These are phyloP conservation scores for Mylabris sibirica DNA, from an alignment of 2,888 invertebrate genomes.

Conservation along the genomic window DNA sequence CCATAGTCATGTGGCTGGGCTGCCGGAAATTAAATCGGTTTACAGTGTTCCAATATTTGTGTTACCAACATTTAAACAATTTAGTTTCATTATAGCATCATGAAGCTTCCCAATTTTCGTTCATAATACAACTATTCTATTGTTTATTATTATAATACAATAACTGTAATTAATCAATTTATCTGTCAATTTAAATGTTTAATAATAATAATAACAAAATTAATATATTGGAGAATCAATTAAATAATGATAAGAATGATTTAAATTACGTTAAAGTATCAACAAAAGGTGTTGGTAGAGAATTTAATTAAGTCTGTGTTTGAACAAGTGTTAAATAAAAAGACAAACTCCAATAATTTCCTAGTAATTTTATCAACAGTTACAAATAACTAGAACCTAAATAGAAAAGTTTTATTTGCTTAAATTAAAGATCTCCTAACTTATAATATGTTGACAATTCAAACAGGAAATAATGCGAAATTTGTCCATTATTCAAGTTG, in stretches of 20 bases:
- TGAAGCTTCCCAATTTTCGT: conserved; percentile 35
- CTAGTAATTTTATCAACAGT: too few species aligned
- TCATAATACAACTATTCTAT: background rate
- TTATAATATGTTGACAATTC: too few species aligned
- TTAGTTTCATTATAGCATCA: conserved; percentile 57
- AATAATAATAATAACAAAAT: background rate
- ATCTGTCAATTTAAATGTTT: background rate
- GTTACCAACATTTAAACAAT: conserved; percentile 60
- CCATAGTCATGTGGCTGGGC: conserved; percentile 59
- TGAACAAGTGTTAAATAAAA: background rate
- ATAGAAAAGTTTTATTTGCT: too few species aligned
- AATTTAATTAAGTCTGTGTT: background rate
- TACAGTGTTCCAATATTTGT: conserved; percentile 58
- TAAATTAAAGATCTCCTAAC: too few species aligned
- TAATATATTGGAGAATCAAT: too few species aligned
- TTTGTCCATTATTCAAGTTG: too few species aligned
- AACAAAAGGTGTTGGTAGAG: background rate
- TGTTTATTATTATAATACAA: background rate
- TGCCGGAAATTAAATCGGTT: conserved; percentile 61
- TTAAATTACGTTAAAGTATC: background rate
- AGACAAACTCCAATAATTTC: background rate
- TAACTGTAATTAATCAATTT: background rate
- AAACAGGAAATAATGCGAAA: too few species aligned
- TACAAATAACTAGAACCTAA: too few species aligned
- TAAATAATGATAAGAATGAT: background rate